Evolutionary conservation across 2,888 invertebrate species (phyloP).

Genomic region (Amphiduros pacificus): DNA sequence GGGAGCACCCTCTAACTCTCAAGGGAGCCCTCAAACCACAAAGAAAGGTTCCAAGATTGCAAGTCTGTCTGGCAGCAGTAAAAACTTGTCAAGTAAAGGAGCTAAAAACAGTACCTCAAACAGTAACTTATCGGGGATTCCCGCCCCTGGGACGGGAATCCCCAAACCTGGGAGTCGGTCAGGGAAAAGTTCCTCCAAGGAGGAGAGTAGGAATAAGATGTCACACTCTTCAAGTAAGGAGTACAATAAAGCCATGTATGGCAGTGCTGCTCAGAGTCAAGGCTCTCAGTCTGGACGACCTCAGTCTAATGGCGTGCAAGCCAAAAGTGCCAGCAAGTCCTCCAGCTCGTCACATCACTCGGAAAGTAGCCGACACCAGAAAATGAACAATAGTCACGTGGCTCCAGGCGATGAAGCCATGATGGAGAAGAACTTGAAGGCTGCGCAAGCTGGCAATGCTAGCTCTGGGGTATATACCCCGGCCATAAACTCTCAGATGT

Average conservation of each 20-base stretch:
- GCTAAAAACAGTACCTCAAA: constrained; percentile 8
- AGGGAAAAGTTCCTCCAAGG: constrained; percentile 33
- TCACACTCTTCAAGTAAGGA: not conserved
- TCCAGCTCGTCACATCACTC: too few species aligned
- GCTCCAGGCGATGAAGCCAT: too few species aligned
- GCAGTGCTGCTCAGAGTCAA: too few species aligned
- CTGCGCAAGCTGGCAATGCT: too few species aligned
- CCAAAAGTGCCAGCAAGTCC: too few species aligned
- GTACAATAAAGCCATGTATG: not conserved
- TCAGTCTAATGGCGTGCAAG: too few species aligned
- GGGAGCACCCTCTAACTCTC: constrained; percentile 15
- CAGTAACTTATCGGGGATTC: constrained; percentile 14
- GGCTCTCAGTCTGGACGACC: too few species aligned
- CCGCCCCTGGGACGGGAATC: constrained; percentile 12
- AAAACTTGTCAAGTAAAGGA: constrained; percentile 5
- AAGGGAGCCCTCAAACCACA: constrained; percentile 32
- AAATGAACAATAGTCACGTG: too few species aligned
- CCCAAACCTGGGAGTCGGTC: constrained; percentile 15
- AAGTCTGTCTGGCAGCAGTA: constrained; percentile 30
- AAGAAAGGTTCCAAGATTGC: constrained; percentile 42
- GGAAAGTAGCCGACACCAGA: too few species aligned
- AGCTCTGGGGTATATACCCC: too few species aligned
- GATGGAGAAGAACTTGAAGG: too few species aligned
- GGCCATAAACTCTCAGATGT: too few species aligned
- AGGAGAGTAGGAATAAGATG: constrained; percentile 18